These are phyloP conservation scores for Vulpes ferrilata DNA, from an alignment of 2,113 vertebrate genomes.

Conservation along the genomic window DNA sequence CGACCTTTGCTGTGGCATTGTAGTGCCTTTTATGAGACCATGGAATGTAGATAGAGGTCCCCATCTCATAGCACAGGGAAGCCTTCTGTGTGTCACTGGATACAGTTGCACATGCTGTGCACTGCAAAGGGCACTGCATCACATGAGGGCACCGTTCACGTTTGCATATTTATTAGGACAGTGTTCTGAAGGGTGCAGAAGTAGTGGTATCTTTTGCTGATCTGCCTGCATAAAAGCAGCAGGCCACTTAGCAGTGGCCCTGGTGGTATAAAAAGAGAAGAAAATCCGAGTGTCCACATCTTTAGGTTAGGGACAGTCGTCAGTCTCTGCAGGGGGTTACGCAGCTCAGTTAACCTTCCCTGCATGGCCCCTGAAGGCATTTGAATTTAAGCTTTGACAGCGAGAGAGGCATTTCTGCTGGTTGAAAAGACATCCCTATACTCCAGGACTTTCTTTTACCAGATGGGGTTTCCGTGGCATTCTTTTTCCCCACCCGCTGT, in stretches of 20 bases:
- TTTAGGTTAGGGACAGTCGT: background rate
- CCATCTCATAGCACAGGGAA: background rate
- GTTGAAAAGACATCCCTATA: rapidly evolving
- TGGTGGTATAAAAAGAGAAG: background rate
- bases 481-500: background rate
- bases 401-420: background rate
- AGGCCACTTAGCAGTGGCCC: background rate
- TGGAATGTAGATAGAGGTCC: background rate
- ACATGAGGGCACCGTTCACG: rapidly evolving
- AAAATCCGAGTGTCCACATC: rapidly evolving
- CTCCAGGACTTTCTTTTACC: background rate
- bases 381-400: background rate
- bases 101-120: background rate
- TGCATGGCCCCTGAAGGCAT: background rate
- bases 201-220: background rate
- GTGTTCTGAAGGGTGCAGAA: background rate
- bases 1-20: background rate
- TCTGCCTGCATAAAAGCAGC: background rate
- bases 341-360: rapidly evolving
- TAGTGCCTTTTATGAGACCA: background rate
- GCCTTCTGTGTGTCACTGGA: background rate
- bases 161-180: background rate
- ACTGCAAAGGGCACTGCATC: rapidly evolving
- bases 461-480: background rate
- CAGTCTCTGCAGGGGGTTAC: background rate